Evolutionary conservation across 92 coral and sea anemone species (phyloP).

Genomic region (Zoanthus gigantus): DNA sequence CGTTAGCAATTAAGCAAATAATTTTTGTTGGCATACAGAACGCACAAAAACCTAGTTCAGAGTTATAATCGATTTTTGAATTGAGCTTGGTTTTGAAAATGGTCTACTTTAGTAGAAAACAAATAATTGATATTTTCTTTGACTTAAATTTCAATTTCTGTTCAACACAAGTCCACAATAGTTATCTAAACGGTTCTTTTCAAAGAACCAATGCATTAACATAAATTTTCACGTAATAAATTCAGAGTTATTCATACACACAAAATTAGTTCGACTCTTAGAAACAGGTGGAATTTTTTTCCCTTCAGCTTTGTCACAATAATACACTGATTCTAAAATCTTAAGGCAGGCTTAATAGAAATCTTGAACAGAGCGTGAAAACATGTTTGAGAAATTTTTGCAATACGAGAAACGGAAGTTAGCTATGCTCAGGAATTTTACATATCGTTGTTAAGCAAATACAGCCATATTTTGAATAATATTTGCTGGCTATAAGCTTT

Average conservation of each 20-base stretch:
- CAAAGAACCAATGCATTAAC: conserved; percentile 87
- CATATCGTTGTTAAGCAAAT: conserved; percentile 76
- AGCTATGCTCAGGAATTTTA: conserved; percentile 87
- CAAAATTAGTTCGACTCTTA: conserved; percentile 75
- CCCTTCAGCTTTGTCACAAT: conserved; percentile 56
- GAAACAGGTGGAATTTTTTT: conserved; percentile 53
- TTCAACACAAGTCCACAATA: conserved; percentile 70
- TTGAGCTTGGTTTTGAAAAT: conserved; percentile 71
- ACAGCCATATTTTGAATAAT: conserved; percentile 73
- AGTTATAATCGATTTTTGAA: conserved; percentile 70
- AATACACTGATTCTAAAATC: conserved; percentile 49
- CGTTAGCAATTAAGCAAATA: conserved; percentile 76
- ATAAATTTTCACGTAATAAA: conserved; percentile 85
- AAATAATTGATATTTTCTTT: conserved; percentile 72
- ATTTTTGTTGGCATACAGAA: conserved; percentile 64
- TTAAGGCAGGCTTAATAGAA: conserved; percentile 59
- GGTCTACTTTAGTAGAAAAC: conserved; percentile 69
- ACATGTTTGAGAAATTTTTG: conserved; percentile 51
- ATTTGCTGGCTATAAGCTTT: conserved; percentile 78
- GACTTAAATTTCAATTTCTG: conserved; percentile 67
- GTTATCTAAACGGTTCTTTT: conserved; percentile 79
- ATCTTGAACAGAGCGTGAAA: conserved; percentile 30
- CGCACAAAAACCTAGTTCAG: conserved; percentile 66
- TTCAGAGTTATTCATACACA: conserved; percentile 85
- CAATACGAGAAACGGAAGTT: conserved; percentile 75